A percentile compares a stretch with the other conserved stretches of the same genome.
These are phyloP conservation scores for Chrysaora quinquecirrha DNA, from an alignment of 30 jellyfish, hydroid and myxozoan genomes.

Conservation along the genomic window DNA sequence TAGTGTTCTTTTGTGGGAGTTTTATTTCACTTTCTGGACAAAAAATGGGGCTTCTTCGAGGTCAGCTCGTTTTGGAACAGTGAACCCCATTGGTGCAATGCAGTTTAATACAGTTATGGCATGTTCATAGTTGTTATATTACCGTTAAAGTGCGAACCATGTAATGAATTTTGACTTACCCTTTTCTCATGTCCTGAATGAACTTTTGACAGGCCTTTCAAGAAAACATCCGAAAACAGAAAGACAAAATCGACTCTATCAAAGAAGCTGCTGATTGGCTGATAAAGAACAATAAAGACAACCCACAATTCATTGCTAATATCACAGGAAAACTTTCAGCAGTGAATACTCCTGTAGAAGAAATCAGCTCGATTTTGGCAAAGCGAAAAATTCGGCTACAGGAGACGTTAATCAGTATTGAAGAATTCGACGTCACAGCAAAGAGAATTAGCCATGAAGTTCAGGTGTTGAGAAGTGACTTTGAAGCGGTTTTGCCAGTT, in stretches of 20 bases:
- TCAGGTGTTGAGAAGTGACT: conserved; percentile 25
- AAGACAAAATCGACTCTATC: conserved; percentile 62
- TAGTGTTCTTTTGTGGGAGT: no score
- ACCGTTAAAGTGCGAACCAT: no score
- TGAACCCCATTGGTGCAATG: no score
- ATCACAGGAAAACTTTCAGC: conserved; percentile 64
- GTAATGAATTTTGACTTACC: no score
- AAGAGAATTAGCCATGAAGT: conserved; percentile 66
- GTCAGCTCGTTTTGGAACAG: no score
- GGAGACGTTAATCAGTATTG: conserved; percentile 62
- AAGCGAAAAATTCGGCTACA: conserved; percentile 74
- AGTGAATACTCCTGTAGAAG: conserved; percentile 75
- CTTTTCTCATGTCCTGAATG: no score
- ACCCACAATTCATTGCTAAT: conserved; percentile 85
- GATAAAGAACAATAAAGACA: conserved; percentile 69
- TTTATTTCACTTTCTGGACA: no score
- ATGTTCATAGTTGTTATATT: no score
- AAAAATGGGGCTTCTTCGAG: no score
- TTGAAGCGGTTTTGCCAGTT: conserved; percentile 52
- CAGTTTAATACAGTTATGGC: no score
- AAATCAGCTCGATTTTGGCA: conserved; percentile 55
- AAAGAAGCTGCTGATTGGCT: conserved; percentile 85
- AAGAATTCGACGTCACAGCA: conserved; percentile 71
- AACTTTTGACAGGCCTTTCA: conserved; percentile 63
- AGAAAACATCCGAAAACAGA: conserved; percentile 65